These are phyloP conservation scores for Branchellion lobata DNA, from an alignment of 2,888 invertebrate genomes.

Conservation along the genomic window DNA sequence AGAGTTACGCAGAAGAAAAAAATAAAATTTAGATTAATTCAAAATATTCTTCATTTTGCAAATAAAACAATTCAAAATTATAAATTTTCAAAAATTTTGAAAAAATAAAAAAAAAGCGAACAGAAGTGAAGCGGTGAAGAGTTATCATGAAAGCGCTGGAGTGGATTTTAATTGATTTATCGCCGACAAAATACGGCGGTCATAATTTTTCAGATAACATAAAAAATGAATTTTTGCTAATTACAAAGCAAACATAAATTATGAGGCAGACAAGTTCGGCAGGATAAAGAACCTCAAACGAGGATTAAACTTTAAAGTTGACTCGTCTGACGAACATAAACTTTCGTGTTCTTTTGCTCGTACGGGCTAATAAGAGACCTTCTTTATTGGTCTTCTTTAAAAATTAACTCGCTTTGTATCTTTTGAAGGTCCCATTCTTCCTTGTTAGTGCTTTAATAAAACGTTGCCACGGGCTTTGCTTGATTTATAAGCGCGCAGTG, in stretches of 20 bases:
- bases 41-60: too few species aligned
- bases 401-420: neutral
- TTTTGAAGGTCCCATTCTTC: neutral
- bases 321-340: neutral
- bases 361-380: neutral
- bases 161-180: neutral
- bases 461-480: neutral
- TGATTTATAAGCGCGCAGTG: neutral
- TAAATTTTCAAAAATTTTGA: too few species aligned
- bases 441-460: neutral
- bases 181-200: neutral
- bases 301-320: neutral
- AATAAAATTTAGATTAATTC: too few species aligned
- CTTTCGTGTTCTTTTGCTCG: neutral
- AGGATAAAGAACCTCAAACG: neutral
- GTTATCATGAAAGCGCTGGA: too few species aligned
- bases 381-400: neutral
- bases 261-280: neutral
- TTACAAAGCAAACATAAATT: neutral
- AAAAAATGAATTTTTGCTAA: too few species aligned
- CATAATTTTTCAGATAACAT: neutral
- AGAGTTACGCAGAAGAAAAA: too few species aligned
- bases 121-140: too few species aligned
- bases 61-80: too few species aligned
- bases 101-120: too few species aligned